Evolutionary conservation across 2,888 invertebrate species (phyloP), one percentile per base, ranked within the genome.

Genomic region (Eupithecia inturbata): DNA sequence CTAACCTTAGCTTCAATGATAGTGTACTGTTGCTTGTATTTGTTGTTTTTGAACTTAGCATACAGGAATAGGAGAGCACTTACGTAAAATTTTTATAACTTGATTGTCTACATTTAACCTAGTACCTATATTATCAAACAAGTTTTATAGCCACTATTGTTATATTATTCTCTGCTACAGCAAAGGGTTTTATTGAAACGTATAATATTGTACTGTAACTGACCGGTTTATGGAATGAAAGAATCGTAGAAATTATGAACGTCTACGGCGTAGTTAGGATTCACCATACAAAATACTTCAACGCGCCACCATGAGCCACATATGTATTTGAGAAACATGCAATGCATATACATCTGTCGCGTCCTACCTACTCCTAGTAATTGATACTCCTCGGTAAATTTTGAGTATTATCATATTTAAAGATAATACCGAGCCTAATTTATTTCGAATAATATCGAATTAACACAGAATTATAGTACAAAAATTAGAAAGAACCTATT

Each of bases 1-100:
- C 88, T 89, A 89, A 85, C 84, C 80, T 84, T 77, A 77, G 39
- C 16, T 66, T 66, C 66, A 66, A 66, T 66, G 66, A 74, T 80
- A 64, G 16, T 69, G 28, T 28, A 19, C 60, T 16, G 14, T 60
- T 28, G 28, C 60, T 60, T 60, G 16, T 60, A 16, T 60, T 16
- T 28, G 60, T 60, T 28, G 7, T 60, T 60, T 60, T 28, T 14
- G 6, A 60, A 60, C n/a, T n/a, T 49, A 49, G n/a, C n/a, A 49
- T 49, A 49, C 49, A n/a, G 49, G 49, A 49, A 49, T 45, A 45
- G 5, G 45, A 45, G 19, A 12, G 19, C 45, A 45, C 45, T 19
- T 19, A 45, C 19, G 19, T 19, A 19, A 6, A 19, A 45, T 45
- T 6, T 19, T 19, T 4, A 19, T 45, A 14, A 14, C 41, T 19